Evolutionary conservation across 1,140 invertebrate species (phyloP), one percentile per base, ranked within the genome.

Genomic region (Brachionus plicatilis): DNA sequence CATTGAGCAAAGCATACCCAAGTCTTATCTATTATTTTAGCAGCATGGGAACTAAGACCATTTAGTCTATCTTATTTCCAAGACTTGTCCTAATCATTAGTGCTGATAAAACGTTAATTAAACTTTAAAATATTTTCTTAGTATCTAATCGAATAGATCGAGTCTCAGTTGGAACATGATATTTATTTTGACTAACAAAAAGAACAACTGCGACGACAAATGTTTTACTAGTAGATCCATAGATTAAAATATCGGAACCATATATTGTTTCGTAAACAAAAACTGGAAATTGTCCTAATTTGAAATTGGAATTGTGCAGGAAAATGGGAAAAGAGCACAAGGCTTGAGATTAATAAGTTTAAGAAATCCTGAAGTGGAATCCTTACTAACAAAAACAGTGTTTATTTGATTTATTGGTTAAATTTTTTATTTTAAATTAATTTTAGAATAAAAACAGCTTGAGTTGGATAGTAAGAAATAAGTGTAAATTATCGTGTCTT

Each of bases 271-370:
- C 66, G 66, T 68, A 68, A 68, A 68, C 66, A 68, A 68, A 68
- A 72, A 72, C 37, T 72, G 68, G 68, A 72, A 72, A 72, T 72
- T 72, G 37, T 72, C 72, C 72, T 76, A 50, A 76, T 50, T 76
- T 50, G 29, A 50, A 29, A 50, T 37, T 50, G 20, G 37, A 75
- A 2, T 27, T 53, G 20, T 11, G 12, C 5, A 50, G 20, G 27
- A 76, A 76, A 75, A 41, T 17, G n/a, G 12, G 27, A 68, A 68
- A 68, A 68, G 33, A 68, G 33, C 27, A 68, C 66, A 68, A 33
- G 33, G 66, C 27, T 29, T 41, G 9, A 33, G 66, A 14, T 68
- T 68, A 68, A 68, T 68, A 68, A 68, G 66, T 68, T 68, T 68
- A 68, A 33, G 33, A 68, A 68, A 68, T 68, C 33, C 33, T 68